Percentiles rank a stretch among this genome's conserved stretches.
Conservation (phyloP, 2,888 invertebrate species). For the Myopa testacea region DNA sequence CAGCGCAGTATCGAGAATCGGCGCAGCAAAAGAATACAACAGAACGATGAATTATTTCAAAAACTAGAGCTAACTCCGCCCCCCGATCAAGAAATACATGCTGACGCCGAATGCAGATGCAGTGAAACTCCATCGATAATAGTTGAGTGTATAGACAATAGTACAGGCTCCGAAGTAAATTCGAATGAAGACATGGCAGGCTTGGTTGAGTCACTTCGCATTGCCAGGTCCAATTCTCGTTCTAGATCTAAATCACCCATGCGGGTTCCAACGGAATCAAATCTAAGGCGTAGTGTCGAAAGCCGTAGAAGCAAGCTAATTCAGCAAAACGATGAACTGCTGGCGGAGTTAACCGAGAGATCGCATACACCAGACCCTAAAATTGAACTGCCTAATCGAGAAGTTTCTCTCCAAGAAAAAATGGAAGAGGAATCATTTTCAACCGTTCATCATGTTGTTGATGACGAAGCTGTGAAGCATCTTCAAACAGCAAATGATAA, state of each 20-base stretch:
- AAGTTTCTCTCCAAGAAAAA: too few relatives aligned
- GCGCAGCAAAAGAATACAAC: constrained; percentile 43
- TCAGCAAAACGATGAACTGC: constrained; percentile 56
- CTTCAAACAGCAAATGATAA: constrained; percentile 57
- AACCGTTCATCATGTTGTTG: too few relatives aligned
- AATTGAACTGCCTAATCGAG: neutral
- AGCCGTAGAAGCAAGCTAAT: constrained; percentile 54
- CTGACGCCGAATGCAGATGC: neutral
- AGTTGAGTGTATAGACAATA: constrained; percentile 2
- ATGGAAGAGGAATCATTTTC: too few relatives aligned
- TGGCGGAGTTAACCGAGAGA: constrained; percentile 51
- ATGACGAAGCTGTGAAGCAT: constrained; percentile 55
- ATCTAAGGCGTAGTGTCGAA: constrained; percentile 56
- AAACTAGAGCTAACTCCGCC: constrained; percentile 29
- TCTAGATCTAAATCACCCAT: constrained; percentile 50
- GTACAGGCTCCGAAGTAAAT: constrained; percentile 11
- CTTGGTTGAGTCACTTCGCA: constrained; percentile 46
- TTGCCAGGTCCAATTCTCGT: constrained; percentile 44
- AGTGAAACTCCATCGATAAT: constrained; percentile 10
- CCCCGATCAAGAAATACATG: neutral
- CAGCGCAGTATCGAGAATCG: constrained; percentile 49
- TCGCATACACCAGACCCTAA: constrained; percentile 53
- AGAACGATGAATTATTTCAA: constrained; percentile 45
- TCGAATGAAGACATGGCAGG: constrained; percentile 43
- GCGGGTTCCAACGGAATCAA: constrained; percentile 50